Percentiles rank a stretch among this genome's conserved stretches.
phyloP scores from a whole-genome alignment of 2,888 invertebrate genomes.

The Nineta flava region DNA sequence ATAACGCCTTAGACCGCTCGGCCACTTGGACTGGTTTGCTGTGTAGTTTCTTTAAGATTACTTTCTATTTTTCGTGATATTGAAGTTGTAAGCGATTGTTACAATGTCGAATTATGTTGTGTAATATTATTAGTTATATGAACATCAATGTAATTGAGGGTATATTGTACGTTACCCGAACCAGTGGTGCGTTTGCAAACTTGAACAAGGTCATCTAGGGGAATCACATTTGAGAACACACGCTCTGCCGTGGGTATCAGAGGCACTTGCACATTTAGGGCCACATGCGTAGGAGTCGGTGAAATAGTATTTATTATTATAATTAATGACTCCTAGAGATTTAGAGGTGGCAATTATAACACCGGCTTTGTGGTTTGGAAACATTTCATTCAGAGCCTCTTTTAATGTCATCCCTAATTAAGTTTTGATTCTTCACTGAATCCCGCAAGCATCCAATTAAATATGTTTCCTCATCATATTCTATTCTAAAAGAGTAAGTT shows the following conservation, averaged over 20 bases:
- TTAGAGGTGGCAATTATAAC: conserved; percentile 3
- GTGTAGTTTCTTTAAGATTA: neutral
- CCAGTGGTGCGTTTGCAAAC: conserved; percentile 12
- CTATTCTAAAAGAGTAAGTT: conserved; percentile 4
- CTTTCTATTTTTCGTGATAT: neutral
- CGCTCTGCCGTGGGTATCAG: conserved; percentile 9
- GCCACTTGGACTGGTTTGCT: too few relatives aligned
- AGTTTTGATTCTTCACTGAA: conserved; percentile 1
- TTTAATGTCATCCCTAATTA: conserved; percentile 5
- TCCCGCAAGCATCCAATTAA: conserved; percentile 7
- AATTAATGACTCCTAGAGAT: conserved; percentile 8
- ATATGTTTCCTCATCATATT: conserved; percentile 7
- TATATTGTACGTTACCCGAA: conserved; percentile 10
- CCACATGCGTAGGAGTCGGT: conserved; percentile 15
- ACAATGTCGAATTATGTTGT: neutral
- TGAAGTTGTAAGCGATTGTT: neutral
- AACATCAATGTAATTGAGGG: conserved; percentile 9
- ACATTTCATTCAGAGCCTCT: conserved; percentile 6
- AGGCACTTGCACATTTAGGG: conserved; percentile 11
- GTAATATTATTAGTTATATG: neutral
- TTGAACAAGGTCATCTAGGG: conserved; percentile 3
- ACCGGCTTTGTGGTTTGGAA: conserved; percentile 4
- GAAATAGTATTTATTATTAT: conserved; percentile 13
- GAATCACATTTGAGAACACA: conserved; percentile 12
- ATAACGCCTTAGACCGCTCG: too few relatives aligned